These are phyloP conservation scores for Dorcus parallelipipedus DNA, from an alignment of 2,888 invertebrate genomes.

Conservation along the genomic window DNA sequence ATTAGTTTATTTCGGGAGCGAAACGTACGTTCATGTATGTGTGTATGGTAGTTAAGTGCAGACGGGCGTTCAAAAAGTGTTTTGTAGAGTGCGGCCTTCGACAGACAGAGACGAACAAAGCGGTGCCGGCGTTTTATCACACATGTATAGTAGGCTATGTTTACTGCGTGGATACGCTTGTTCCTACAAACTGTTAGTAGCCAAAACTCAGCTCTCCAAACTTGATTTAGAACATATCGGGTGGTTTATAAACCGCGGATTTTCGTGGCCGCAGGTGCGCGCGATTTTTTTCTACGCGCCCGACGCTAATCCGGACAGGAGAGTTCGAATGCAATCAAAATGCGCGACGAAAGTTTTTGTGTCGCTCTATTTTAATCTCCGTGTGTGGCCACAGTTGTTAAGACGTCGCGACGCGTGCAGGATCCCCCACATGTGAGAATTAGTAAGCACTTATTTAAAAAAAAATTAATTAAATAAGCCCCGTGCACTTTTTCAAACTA, in stretches of 20 bases:
- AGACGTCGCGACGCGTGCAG: conserved; percentile 19
- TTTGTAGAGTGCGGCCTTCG: conserved; percentile 38
- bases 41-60: conserved; percentile 42
- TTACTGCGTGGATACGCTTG: conserved; percentile 42
- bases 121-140: conserved; percentile 35
- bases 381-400: conserved; percentile 29
- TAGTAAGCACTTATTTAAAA: neutral
- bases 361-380: conserved; percentile 12
- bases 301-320: neutral
- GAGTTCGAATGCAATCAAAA: neutral
- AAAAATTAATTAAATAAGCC: neutral
- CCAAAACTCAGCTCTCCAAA: conserved; percentile 40
- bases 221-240: conserved; percentile 45
- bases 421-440: neutral
- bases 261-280: conserved; percentile 44
- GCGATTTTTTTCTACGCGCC: conserved; percentile 47
- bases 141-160: conserved; percentile 35
- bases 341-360: no score
- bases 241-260: conserved; percentile 53
- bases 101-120: conserved; percentile 38
- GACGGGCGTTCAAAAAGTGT: conserved; percentile 36
- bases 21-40: conserved; percentile 27
- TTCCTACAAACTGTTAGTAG: conserved; percentile 43
- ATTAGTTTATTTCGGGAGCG: conserved; percentile 19
- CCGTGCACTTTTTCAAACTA: neutral